Conservation (phyloP, 2,113 vertebrate species). For the Microtus oregoni region DNA sequence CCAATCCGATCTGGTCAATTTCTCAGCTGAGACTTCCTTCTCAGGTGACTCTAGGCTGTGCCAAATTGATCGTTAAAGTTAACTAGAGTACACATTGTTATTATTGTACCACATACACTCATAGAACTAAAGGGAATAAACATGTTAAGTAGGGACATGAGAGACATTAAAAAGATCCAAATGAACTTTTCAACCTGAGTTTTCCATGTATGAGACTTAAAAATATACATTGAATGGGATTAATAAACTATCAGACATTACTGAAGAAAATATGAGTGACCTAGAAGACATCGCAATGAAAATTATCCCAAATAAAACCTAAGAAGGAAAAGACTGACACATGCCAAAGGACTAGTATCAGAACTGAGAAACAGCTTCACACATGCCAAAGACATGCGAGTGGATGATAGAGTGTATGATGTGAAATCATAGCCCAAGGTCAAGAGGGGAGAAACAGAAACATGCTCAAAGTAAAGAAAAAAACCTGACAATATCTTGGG, state of each 20-base stretch:
- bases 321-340: slow-evolving; percentile 8
- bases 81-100: background rate
- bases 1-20: background rate
- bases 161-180: background rate
- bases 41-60: background rate
- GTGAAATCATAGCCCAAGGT: background rate
- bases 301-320: background rate
- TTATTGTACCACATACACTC: background rate
- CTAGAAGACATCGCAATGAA: background rate
- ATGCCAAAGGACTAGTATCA: background rate
- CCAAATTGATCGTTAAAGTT: no score
- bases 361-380: background rate
- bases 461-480: background rate
- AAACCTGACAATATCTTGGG: background rate
- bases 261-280: background rate
- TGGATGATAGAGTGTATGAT: background rate
- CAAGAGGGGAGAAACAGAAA: background rate
- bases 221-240: background rate
- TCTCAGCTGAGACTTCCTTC: background rate
- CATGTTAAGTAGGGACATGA: background rate
- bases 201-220: background rate
- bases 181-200: slow-evolving; percentile 5
- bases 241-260: background rate
- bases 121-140: background rate
- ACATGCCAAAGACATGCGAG: background rate